These are phyloP conservation scores for Pentamera pediparva DNA, from an alignment of 53 echinoderm and acorn worm species.

Conservation along the genomic window DNA sequence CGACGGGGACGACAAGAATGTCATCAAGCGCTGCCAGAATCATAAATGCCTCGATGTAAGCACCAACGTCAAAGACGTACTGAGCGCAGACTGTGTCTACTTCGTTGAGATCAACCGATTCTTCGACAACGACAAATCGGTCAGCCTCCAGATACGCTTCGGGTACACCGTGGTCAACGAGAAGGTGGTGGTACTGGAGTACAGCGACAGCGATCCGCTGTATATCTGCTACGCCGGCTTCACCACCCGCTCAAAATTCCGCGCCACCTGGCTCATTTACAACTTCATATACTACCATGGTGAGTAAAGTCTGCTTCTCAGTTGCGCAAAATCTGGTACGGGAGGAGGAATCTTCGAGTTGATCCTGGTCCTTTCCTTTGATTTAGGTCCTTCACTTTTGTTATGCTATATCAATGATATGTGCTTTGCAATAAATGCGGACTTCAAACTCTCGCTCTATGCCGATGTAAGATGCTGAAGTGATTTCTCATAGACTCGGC, in stretches of 20 bases:
- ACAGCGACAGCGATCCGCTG: neutral
- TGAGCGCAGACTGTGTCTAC: neutral
- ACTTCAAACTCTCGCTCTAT: too few relatives aligned
- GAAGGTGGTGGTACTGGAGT: neutral
- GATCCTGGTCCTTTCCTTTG: too few relatives aligned
- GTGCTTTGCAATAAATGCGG: too few relatives aligned
- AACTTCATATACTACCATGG: slow-evolving; percentile 4
- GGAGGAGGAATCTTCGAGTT: too few relatives aligned
- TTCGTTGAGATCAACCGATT: neutral
- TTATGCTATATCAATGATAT: too few relatives aligned
- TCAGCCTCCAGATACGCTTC: neutral
- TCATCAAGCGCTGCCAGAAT: neutral
- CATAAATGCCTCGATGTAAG: neutral
- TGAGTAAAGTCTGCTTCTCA: too few relatives aligned
- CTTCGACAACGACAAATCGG: neutral
- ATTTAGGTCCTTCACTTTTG: too few relatives aligned
- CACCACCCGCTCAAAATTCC: neutral
- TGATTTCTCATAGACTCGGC: too few relatives aligned
- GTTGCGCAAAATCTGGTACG: too few relatives aligned
- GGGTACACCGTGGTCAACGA: neutral
- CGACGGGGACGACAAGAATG: neutral
- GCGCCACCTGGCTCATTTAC: neutral
- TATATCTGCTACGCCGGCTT: slow-evolving; percentile 3
- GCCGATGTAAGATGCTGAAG: too few relatives aligned
- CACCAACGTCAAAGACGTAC: neutral